Evolutionary conservation across 2,888 invertebrate genomes (phyloP), one percentile per base, ranked within the genome.

Genomic region (Nomada goodeniana): DNA sequence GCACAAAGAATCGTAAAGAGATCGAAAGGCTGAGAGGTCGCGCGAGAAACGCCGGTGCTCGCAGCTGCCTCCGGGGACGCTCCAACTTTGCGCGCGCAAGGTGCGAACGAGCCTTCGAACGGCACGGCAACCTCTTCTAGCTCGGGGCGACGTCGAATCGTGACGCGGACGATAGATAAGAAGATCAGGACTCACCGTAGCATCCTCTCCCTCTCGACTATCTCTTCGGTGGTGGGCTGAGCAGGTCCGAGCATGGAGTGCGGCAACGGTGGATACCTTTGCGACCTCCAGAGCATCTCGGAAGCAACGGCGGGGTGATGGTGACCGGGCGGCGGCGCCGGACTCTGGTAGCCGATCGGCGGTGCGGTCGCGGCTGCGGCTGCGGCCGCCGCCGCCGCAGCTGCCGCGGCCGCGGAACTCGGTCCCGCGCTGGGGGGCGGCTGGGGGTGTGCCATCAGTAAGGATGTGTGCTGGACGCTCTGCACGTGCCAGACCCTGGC

Each of bases 121-220:
- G 26, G 26, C 26, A 2, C 26, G 26, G 26, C 26, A 1, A n/a
- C n/a, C n/a, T n/a, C n/a, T 29, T 5, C 29, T 29, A 5, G 7
- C 29, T 29, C 29, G 29, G 7, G 29, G 29, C 29, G 7, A 5
- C 20, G 23, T 0, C 26, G 10, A 52, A 5, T 23, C 20, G 15
- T 7, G 36, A 36, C 36, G 18, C 10, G 65, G 13, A 36, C n/a
- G 60, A 44, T 0, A 15, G 11, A 36, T 13, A 57, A 60, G 15
- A 26, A 42, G 67, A 26, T 20, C 0, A 52, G 15, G 55, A 93
- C 95, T 95, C 91, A 96, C 96, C 96, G 95, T 92, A 96, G 93
- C 94, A 96, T 95, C 94, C 96, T 95, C 94, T 96, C 96, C 93
- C 96, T 95, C 87, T 95, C 95, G 79, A 95, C 89, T 59, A 95